Evolutionary conservation across 2,888 invertebrate species (phyloP).

Genomic region (Dynastes maya): DNA sequence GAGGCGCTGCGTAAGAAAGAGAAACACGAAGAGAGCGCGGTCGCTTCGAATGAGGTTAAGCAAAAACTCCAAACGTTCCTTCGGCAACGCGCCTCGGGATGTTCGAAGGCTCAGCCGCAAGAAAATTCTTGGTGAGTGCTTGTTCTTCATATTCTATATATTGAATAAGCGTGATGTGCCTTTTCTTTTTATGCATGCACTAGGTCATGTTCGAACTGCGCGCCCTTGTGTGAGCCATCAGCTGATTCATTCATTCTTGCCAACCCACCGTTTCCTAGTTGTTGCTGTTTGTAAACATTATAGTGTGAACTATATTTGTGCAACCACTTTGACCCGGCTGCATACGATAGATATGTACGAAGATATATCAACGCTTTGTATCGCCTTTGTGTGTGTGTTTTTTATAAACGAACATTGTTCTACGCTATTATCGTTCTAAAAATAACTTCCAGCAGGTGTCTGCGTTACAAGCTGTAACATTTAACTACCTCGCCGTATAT

Average conservation of each 20-base stretch:
- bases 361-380: constrained; percentile 10
- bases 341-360: background rate
- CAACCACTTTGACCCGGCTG: constrained; percentile 21
- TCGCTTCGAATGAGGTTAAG: constrained; percentile 97
- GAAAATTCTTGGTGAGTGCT: constrained; percentile 69
- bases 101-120: constrained; percentile 66
- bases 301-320: constrained; percentile 25
- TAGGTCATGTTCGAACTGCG: constrained; percentile 60
- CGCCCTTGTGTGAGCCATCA: constrained; percentile 58
- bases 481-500: constrained; percentile 6
- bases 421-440: constrained; percentile 25
- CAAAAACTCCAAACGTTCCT: constrained; percentile 89
- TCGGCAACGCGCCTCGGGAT: constrained; percentile 68
- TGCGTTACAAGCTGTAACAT: constrained; percentile 27
- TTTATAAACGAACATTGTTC: constrained; percentile 29
- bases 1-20: constrained; percentile 94
- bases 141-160: background rate
- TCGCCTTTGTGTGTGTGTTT: background rate
- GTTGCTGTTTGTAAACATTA: constrained; percentile 56
- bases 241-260: constrained; percentile 59
- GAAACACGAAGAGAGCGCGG: constrained; percentile 95
- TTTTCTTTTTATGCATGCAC: constrained; percentile 50
- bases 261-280: constrained; percentile 50
- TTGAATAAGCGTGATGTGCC: background rate
- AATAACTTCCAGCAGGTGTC: constrained; percentile 39